These are phyloP conservation scores for Lineus longissimus DNA, from an alignment of 1,140 invertebrate species.

Conservation along the genomic window DNA sequence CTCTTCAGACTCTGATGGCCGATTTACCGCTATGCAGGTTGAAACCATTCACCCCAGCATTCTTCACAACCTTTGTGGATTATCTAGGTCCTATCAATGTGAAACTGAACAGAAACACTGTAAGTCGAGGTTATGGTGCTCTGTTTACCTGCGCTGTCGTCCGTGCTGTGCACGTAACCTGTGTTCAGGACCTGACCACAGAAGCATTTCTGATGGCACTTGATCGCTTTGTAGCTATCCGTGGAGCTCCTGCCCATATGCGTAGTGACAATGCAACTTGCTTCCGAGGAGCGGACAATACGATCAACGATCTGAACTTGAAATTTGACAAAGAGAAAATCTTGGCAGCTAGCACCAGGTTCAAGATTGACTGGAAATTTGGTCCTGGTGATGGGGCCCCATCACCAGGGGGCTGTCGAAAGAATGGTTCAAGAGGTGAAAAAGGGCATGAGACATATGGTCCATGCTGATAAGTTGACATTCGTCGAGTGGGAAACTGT, in stretches of 20 bases:
- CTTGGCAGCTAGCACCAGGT: neutral
- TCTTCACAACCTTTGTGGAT: neutral
- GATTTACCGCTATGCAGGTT: neutral
- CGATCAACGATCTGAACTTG: neutral
- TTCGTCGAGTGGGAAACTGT: slow-evolving; percentile 3
- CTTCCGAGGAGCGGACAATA: slow-evolving; percentile 3
- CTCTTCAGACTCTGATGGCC: neutral
- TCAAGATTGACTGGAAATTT: slow-evolving; percentile 1
- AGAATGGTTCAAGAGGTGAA: slow-evolving; percentile 2
- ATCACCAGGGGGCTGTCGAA: neutral
- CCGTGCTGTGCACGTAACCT: neutral
- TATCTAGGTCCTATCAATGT: neutral
- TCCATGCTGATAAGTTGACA: slow-evolving; percentile 1
- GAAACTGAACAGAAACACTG: neutral
- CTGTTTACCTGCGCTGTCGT: slow-evolving; percentile 1
- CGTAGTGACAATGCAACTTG: slow-evolving; percentile 3
- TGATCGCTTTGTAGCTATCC: neutral
- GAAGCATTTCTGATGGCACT: neutral
- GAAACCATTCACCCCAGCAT: neutral
- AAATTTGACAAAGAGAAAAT: neutral
- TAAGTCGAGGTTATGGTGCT: neutral
- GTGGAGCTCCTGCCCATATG: neutral
- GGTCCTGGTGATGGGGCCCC: neutral
- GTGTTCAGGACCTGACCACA: slow-evolving; percentile 4
- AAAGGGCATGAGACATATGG: neutral